phyloP scores from a whole-genome alignment of 2,888 invertebrate genomes.

The Polia nebulosa region DNA sequence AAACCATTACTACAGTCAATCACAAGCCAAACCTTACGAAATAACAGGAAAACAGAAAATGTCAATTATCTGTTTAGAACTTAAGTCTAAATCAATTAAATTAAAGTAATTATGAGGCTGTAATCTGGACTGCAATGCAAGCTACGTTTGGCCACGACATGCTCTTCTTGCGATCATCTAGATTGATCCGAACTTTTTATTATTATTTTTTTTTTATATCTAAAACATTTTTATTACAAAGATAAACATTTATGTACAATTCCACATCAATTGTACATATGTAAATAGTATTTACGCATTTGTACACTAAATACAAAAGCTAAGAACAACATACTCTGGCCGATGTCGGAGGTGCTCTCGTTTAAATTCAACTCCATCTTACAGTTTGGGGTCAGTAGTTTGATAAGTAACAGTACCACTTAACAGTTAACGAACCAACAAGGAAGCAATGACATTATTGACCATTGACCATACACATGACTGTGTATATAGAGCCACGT shows the following conservation, averaged over 20 bases:
- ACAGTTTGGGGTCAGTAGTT: slow-evolving; percentile 20
- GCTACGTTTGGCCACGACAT: background rate
- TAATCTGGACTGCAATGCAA: no score
- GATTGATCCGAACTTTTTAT: background rate
- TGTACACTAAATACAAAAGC: background rate
- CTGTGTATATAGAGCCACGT: background rate
- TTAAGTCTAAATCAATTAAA: background rate
- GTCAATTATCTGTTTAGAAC: background rate
- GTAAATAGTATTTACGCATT: background rate
- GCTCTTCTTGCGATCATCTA: no score
- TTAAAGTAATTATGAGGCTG: background rate
- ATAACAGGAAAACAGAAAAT: background rate
- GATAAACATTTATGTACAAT: background rate
- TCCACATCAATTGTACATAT: no score
- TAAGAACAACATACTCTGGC: background rate
- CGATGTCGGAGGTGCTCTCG: background rate
- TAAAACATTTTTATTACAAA: background rate
- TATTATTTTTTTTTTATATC: background rate
- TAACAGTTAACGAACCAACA: slow-evolving; percentile 17
- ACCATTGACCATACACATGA: background rate
- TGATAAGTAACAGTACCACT: slow-evolving; percentile 15
- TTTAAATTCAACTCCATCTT: background rate
- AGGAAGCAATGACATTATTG: background rate
- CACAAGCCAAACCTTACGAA: background rate
- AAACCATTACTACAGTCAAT: background rate